Conservation (phyloP, 2,113 vertebrate genomes). For the Tetrao urogallus region DNA sequence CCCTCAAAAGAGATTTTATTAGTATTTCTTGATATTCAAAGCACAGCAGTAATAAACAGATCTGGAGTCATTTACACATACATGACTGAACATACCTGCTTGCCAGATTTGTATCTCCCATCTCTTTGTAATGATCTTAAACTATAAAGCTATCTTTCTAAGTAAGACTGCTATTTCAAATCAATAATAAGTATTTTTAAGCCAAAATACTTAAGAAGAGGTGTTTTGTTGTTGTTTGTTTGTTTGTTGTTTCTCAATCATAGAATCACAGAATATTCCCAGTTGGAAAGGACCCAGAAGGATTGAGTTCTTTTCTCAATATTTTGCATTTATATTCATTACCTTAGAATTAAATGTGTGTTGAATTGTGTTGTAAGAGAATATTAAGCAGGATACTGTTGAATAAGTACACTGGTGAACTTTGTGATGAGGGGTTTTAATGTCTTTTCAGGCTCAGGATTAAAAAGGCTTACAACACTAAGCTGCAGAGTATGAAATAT, state of each 20-base stretch:
- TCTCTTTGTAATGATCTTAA: background rate
- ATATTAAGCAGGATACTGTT: background rate
- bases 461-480: background rate
- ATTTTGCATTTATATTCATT: background rate
- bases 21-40: background rate
- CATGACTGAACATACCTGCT: background rate
- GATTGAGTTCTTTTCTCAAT: background rate
- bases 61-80: background rate
- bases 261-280: too few relatives aligned
- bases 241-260: too few relatives aligned
- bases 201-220: background rate
- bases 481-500: background rate
- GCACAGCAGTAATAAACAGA: background rate
- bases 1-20: background rate
- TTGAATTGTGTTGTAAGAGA: background rate
- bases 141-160: background rate
- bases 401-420: background rate
- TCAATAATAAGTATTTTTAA: background rate
- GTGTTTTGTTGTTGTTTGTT: fast-evolving
- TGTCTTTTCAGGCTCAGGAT: background rate
- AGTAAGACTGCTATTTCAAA: background rate
- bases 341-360: background rate
- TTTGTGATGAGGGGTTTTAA: background rate
- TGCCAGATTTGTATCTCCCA: background rate
- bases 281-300: too few relatives aligned